These are phyloP conservation scores for Passer domesticus DNA, from an alignment of 2,113 vertebrate species.

Conservation along the genomic window DNA sequence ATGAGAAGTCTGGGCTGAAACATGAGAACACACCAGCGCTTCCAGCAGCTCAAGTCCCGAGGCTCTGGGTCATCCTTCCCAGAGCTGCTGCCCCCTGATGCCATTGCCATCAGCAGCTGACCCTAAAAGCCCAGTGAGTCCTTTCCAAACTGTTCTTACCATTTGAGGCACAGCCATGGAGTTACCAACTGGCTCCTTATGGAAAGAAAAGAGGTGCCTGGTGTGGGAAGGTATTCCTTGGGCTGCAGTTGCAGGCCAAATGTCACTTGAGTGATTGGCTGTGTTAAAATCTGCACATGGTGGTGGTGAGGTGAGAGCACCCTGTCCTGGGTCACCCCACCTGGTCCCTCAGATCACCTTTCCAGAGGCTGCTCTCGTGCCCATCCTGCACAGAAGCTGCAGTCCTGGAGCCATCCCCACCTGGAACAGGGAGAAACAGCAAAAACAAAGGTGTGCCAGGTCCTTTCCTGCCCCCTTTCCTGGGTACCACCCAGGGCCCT, in stretches of 20 bases:
- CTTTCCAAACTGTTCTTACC: neutral
- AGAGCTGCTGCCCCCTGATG: neutral
- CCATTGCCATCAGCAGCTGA: neutral
- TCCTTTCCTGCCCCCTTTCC: neutral
- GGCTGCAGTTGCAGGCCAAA: neutral
- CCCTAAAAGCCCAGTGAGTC: neutral
- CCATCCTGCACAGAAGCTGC: neutral
- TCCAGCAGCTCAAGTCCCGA: neutral
- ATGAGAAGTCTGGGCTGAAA: conserved; percentile 42
- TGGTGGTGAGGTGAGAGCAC: neutral
- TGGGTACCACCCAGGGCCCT: neutral
- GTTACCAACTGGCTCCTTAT: neutral
- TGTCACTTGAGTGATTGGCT: neutral
- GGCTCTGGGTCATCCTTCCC: neutral
- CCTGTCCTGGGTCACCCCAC: neutral
- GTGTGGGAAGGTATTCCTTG: neutral
- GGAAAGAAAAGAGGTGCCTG: neutral
- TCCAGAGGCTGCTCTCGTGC: neutral
- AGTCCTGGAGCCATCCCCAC: neutral
- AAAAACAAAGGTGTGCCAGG: neutral
- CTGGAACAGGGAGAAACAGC: neutral
- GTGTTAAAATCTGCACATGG: neutral
- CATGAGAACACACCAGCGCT: conserved; percentile 8
- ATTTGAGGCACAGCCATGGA: neutral
- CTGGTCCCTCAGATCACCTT: neutral